Conservation (phyloP, 30 jellyfish, hydroid and myxozoan genomes). For the Pelagia noctiluca region DNA sequence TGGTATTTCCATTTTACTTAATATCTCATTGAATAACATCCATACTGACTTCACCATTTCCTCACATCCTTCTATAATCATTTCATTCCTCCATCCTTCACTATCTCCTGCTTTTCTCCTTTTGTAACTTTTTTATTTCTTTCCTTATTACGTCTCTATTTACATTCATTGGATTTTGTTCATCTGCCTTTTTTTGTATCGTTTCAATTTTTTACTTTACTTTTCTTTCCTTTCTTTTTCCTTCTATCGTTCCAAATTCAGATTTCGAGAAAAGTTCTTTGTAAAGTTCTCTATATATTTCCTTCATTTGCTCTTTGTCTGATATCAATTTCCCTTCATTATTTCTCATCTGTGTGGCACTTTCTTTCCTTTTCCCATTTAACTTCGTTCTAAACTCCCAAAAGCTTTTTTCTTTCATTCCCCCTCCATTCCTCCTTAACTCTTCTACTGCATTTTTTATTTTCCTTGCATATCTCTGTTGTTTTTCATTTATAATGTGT, state of each 20-base stretch:
- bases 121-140: slow-evolving; percentile 18
- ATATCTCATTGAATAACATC: slow-evolving; percentile 12
- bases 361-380: slow-evolving; percentile 24
- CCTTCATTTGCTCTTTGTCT: slow-evolving; percentile 21
- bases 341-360: slow-evolving; percentile 7
- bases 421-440: slow-evolving; percentile 28
- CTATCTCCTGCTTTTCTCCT: slow-evolving; percentile 49
- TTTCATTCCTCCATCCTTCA: slow-evolving; percentile 33
- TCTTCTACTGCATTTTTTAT: slow-evolving; percentile 30
- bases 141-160: slow-evolving; percentile 26
- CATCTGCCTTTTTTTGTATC: slow-evolving; percentile 35
- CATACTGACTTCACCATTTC: slow-evolving; percentile 32
- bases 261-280: neutral
- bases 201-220: slow-evolving; percentile 31
- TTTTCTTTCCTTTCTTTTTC: slow-evolving; percentile 4
- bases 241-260: slow-evolving; percentile 27
- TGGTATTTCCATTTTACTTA: neutral
- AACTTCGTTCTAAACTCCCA: slow-evolving; percentile 33
- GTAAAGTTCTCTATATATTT: slow-evolving; percentile 10
- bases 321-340: slow-evolving; percentile 21
- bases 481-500: slow-evolving; percentile 9
- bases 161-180: slow-evolving; percentile 15
- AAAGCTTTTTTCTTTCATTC: slow-evolving; percentile 39
- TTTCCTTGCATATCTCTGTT: slow-evolving; percentile 4
- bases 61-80: slow-evolving; percentile 43